Percentiles rank a stretch among this genome's conserved stretches.
Evolutionary conservation across 2,797 vertebrate genomes (phyloP).

Genomic region (Sebastes dallii): DNA sequence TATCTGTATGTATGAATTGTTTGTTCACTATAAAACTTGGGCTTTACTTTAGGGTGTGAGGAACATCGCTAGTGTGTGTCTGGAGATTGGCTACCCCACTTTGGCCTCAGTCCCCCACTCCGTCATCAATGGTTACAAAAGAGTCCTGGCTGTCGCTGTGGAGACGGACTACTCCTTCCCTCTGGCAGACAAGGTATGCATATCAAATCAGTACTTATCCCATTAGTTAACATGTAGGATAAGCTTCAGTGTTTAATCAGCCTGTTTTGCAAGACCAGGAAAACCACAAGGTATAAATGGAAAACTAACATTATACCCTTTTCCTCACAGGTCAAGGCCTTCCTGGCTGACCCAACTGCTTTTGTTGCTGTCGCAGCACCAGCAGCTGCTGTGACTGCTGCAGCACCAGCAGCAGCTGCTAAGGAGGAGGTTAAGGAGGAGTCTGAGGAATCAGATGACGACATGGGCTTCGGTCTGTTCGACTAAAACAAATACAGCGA

Average conservation of each 20-base stretch:
- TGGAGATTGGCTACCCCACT: constrained; percentile 97
- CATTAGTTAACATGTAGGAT: constrained; percentile 11
- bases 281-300: background rate
- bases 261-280: background rate
- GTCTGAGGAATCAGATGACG: constrained; percentile 93
- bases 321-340: constrained; percentile 90
- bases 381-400: constrained; percentile 71
- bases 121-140: constrained; percentile 95
- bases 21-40: background rate
- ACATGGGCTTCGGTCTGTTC: constrained; percentile 97
- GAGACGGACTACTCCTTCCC: constrained; percentile 97
- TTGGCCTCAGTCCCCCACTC: constrained; percentile 95
- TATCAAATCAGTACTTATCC: no score
- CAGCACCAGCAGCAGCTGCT: constrained; percentile 73
- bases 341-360: constrained; percentile 93
- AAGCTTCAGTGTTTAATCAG: constrained; percentile 55
- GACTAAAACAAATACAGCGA: constrained; percentile 78
- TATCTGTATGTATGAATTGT: no score
- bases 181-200: constrained; percentile 94
- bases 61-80: constrained; percentile 94
- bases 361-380: constrained; percentile 88
- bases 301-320: background rate
- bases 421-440: constrained; percentile 88
- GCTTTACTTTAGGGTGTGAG: constrained; percentile 87
- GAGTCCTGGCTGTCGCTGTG: constrained; percentile 92